Evolutionary conservation across 1,140 invertebrate genomes (phyloP).

Genomic region (Phenacoccus solenopsis): DNA sequence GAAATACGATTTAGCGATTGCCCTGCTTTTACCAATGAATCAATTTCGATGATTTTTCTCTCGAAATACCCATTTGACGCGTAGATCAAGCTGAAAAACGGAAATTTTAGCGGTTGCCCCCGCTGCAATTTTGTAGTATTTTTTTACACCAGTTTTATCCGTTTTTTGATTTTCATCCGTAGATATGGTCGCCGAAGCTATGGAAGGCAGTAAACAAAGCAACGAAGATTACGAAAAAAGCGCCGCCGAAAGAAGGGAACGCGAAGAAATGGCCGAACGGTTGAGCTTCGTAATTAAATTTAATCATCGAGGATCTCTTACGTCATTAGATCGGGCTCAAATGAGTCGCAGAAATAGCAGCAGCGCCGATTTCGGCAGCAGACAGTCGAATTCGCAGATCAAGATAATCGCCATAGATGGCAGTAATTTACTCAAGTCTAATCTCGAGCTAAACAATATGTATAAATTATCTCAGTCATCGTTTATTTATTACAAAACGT

Average conservation of each 20-base stretch:
- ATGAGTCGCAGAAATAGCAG: constrained; percentile 26
- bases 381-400: constrained; percentile 18
- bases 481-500: constrained; percentile 11
- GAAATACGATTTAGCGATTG: no score
- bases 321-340: constrained; percentile 35
- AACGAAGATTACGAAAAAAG: constrained; percentile 41
- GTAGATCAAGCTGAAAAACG: no score
- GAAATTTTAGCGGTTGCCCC: no score
- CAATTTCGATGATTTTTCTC: no score
- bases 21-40: no score
- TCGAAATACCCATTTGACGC: no score
- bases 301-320: constrained; percentile 54
- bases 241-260: constrained; percentile 25
- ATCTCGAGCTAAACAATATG: constrained; percentile 20
- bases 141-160: no score
- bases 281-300: constrained; percentile 56
- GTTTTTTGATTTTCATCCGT: no score
- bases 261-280: constrained; percentile 38
- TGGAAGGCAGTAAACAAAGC: constrained; percentile 24
- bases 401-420: constrained; percentile 11
- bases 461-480: constrained; percentile 18
- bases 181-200: background rate
- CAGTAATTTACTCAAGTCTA: constrained; percentile 20
- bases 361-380: constrained; percentile 21
- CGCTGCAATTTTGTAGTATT: no score